Evolutionary conservation across 2,888 invertebrate genomes (phyloP).

Genomic region (Cosmorhoe ocellata): DNA sequence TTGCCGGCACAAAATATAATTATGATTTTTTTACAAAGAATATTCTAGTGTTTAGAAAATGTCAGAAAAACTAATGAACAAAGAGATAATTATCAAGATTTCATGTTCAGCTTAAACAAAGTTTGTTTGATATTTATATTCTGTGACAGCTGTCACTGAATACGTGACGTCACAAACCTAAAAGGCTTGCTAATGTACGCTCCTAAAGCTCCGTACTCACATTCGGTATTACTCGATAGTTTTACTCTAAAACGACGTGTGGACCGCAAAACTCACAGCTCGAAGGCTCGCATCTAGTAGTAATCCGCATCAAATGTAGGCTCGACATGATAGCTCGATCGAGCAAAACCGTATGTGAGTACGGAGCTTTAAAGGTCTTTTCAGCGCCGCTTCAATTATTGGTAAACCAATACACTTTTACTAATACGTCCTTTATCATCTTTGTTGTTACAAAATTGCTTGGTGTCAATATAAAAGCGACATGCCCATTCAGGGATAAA

Average conservation of each 20-base stretch:
- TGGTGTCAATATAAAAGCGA: conserved; percentile 41
- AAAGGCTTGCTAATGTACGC: conserved; percentile 59
- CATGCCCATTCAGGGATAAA: conserved; percentile 37
- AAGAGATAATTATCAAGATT: conserved; percentile 1
- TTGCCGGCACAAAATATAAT: too few species aligned
- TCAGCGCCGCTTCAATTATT: conserved; percentile 52
- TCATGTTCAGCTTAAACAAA: neutral
- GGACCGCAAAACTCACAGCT: too few species aligned
- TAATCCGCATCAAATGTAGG: too few species aligned
- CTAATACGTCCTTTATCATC: conserved; percentile 38
- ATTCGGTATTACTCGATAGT: too few species aligned
- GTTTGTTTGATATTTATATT: conserved; percentile 51
- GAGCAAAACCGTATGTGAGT: too few species aligned
- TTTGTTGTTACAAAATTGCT: conserved; percentile 23
- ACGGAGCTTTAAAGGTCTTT: conserved; percentile 49
- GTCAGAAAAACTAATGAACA: too few species aligned
- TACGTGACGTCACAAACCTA: conserved; percentile 55
- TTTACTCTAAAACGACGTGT: too few species aligned
- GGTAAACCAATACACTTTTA: conserved; percentile 48
- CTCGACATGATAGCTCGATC: too few species aligned
- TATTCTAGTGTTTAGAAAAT: too few species aligned
- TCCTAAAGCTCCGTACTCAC: too few species aligned
- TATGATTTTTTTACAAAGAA: too few species aligned
- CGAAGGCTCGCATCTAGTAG: too few species aligned
- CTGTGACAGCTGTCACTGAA: conserved; percentile 51